phyloP scores from a whole-genome alignment of 2,113 vertebrate genomes.

The Raja brachyura region DNA sequence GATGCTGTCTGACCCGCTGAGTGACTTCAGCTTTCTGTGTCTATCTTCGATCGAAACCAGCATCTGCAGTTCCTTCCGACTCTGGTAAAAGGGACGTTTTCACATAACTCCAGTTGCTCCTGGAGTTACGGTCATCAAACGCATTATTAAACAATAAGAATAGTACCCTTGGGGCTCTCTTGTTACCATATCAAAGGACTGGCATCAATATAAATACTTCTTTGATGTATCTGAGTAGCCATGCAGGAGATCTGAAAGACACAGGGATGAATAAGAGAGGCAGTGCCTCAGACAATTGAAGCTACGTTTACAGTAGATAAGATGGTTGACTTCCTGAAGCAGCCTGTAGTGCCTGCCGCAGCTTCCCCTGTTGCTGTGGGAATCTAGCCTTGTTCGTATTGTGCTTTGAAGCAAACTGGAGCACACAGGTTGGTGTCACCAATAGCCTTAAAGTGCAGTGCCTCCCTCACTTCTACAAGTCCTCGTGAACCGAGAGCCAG shows the following conservation, averaged over 20 bases:
- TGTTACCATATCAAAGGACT: slow-evolving; percentile 32
- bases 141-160: slow-evolving; percentile 14
- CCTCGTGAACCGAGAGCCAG: neutral
- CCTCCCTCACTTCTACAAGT: neutral
- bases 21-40: too few relatives aligned
- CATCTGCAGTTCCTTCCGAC: too few relatives aligned
- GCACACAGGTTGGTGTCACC: neutral
- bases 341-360: neutral
- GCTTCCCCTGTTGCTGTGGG: neutral
- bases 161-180: neutral
- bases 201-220: slow-evolving; percentile 12
- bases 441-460: neutral
- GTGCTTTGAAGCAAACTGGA: neutral
- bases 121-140: slow-evolving; percentile 20
- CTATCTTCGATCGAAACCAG: too few relatives aligned
- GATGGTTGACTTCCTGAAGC: slow-evolving; percentile 11
- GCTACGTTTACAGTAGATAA: slow-evolving; percentile 26
- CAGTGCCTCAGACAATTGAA: neutral
- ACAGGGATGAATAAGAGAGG: neutral
- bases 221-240: slow-evolving; percentile 2
- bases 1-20: too few relatives aligned
- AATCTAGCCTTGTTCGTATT: neutral
- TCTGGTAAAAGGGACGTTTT: neutral
- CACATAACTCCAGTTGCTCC: neutral
- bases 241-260: neutral